These are phyloP conservation scores for Asteroscopus sphinx DNA, from an alignment of 2,888 invertebrate species.

Conservation along the genomic window DNA sequence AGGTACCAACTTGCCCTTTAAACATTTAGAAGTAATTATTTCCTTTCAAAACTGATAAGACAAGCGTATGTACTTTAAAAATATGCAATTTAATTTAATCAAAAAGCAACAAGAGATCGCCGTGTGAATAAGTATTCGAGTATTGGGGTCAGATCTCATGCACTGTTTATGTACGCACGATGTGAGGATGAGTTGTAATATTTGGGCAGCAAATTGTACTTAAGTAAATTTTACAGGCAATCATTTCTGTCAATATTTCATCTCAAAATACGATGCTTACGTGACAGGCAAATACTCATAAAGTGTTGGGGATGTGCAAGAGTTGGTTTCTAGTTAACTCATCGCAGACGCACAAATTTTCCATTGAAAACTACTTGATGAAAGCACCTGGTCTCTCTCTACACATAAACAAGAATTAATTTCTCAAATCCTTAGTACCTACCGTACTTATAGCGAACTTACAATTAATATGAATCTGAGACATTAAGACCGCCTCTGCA, in stretches of 20 bases:
- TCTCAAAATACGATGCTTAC: slow-evolving; percentile 58
- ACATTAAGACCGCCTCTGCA: no score
- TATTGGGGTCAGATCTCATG: slow-evolving; percentile 82
- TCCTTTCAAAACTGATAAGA: slow-evolving; percentile 17
- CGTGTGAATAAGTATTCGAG: slow-evolving; percentile 77
- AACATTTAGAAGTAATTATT: slow-evolving; percentile 42
- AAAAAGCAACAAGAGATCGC: slow-evolving; percentile 61
- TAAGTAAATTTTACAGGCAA: slow-evolving; percentile 62
- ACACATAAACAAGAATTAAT: neutral
- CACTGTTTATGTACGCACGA: slow-evolving; percentile 74
- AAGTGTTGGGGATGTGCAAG: slow-evolving; percentile 45
- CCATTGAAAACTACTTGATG: slow-evolving; percentile 31
- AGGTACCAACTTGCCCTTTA: slow-evolving; percentile 44
- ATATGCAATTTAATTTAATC: slow-evolving; percentile 28
- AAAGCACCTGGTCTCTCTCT: slow-evolving; percentile 2
- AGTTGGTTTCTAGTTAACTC: slow-evolving; percentile 17
- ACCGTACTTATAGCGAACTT: no score
- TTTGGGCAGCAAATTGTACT: slow-evolving; percentile 74
- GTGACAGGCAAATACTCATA: slow-evolving; percentile 50
- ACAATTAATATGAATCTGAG: no score
- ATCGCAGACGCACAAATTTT: slow-evolving; percentile 15
- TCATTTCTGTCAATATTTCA: slow-evolving; percentile 73
- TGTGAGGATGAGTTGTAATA: slow-evolving; percentile 77
- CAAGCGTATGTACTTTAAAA: slow-evolving; percentile 5
- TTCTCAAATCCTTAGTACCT: no score